These are phyloP conservation scores for Addax nasomaculatus DNA, from an alignment of 2,113 vertebrate genomes.

Conservation along the genomic window DNA sequence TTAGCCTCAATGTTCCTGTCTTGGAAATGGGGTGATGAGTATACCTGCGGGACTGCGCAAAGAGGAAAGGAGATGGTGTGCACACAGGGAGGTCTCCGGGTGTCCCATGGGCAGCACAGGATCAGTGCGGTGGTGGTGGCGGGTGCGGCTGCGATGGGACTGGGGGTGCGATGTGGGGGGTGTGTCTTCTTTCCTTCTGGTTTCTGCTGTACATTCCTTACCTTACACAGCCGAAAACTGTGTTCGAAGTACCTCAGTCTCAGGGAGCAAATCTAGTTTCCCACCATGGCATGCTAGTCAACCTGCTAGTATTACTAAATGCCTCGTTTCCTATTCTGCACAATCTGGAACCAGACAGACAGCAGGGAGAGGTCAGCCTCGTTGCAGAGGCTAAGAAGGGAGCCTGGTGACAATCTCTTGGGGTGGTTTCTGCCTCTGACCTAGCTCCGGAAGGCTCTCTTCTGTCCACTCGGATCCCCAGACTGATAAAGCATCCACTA, in stretches of 20 bases:
- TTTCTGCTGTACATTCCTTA: not conserved
- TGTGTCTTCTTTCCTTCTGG: fast-evolving
- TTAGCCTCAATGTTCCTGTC: not conserved
- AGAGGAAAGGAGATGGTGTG: not conserved
- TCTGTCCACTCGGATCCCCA: not conserved
- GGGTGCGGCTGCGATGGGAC: fast-evolving
- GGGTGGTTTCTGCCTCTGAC: fast-evolving
- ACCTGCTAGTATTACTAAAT: fast-evolving
- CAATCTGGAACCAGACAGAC: not conserved
- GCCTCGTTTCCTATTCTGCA: not conserved
- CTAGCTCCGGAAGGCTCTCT: fast-evolving
- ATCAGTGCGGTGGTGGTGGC: fast-evolving
- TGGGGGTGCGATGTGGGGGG: too few species aligned
- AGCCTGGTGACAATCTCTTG: fast-evolving
- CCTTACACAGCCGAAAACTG: not conserved
- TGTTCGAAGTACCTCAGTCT: not conserved
- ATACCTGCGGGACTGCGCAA: fast-evolving
- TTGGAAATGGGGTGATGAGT: not conserved
- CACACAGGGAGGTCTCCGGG: fast-evolving
- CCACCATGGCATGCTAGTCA: fast-evolving
- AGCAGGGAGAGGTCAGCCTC: not conserved
- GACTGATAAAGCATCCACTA: not conserved
- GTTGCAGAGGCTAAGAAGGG: fast-evolving
- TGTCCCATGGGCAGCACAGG: not conserved
- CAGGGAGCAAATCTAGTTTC: not conserved